Evolutionary conservation across 2,113 vertebrate genomes (phyloP), one percentile per base, ranked within the genome.

Genomic region (Orthonyx spaldingii): DNA sequence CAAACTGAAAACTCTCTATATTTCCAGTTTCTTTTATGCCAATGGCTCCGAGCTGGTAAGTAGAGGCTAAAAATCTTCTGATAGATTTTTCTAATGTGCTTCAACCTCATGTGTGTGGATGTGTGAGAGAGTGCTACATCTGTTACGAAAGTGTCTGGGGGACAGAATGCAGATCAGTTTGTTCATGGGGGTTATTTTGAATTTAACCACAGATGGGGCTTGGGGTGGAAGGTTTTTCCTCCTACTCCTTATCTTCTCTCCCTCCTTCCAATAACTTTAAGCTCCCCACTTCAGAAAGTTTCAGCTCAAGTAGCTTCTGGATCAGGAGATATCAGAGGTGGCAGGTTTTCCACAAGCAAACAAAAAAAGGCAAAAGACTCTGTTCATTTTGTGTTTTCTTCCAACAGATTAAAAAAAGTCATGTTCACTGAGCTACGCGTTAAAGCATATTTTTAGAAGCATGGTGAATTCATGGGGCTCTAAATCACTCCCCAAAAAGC

Each of bases 161-260:
- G 87, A 94, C 85, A 61, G 65, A 89, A 93, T 64, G 64, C 47
- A 83, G 78, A 91, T 91, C 82, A 49, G 57, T 72, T 87, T 91
- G 88, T 87, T 95, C 46, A 1, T 85, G 57, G 84, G 89, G 69
- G 69, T 92, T 92, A 44, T 88, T 95, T 95, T 87, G 82, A 87
- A 78, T 84, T 55, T 84, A 91, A 78, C 27, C 50, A 56, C 84
- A 92, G 74, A 81, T 78, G 64, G 75, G 60, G 33, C 64, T 89
- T 86, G 35, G 37, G 46, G 46, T 3, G 1, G 50, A 69, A 77
- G 59, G 56, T 70, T 80, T 80, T 84, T 84, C 47, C 4, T 95
- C 53, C 50, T 46, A 66, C 32, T 80, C 30, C 87, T 83, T 72
- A 21, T 72, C 66, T 83, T 64, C 30, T 72, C 46, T 86, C 33